Evolutionary conservation across 1,140 invertebrate species (phyloP), one percentile per base, ranked within the genome.

Genomic region (Colletes latitarsis): DNA sequence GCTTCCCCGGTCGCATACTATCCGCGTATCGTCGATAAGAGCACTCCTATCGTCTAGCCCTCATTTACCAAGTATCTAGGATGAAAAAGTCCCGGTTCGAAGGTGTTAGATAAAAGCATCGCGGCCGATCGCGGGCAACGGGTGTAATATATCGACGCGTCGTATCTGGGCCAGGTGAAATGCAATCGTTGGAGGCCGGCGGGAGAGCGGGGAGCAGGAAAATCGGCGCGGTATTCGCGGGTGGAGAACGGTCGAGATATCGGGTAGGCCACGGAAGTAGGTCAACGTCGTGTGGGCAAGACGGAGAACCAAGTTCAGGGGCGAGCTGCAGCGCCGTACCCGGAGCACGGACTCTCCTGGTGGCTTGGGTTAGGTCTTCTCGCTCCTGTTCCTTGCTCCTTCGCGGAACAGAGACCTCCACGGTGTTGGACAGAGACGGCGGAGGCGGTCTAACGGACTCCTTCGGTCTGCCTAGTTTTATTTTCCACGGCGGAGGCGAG

Each of bases 271-370:
- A 90, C 57, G 90, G 91, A 93, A 92, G 92, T 93, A 82, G 92
- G 92, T 92, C 91, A 92, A 91, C 89, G 90, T 88, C 88, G 88
- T 89, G 88, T 87, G 81, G 88, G 82, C 86, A 82, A 79, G 88
- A 88, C 85, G 83, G 88, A 91, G 91, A 89, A 89, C 86, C 92
- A 93, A 93, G 92, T 92, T 92, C 92, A 92, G 89, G 92, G 91
- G 89, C 91, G 91, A 87, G 81, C 87, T 89, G 82, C 87, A 90
- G 87, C 87, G 82, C 84, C 82, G 88, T 72, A 83, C 77, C 81
- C 70, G 67, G 57, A 81, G 85, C 77, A 85, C 84, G 72, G 74
- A 14, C 74, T 81, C 77, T 77, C 77, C 63, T 68, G 81, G 85
- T 88, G 86, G 69, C 89, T 90, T 88, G 83, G 85, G 88, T 91